A percentile compares a stretch with the other conserved stretches of the same genome.
Evolutionary conservation across 23 tunicate genomes (phyloP).

Genomic region (Trididemnum clinides): DNA sequence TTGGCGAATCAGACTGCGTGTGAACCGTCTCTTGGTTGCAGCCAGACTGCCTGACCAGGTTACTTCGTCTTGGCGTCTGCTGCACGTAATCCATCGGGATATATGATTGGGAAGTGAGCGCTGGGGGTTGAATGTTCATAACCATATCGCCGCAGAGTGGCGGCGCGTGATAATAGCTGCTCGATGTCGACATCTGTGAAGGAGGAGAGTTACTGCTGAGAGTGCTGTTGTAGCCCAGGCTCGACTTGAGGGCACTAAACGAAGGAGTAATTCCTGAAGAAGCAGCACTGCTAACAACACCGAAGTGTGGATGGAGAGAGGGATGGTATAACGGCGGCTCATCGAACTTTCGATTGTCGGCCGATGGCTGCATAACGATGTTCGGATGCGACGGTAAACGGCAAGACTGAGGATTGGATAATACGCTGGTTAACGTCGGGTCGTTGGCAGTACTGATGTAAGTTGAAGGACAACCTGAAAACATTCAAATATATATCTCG

Average conservation of each 20-base stretch:
- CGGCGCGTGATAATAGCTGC: not conserved
- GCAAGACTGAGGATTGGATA: not conserved
- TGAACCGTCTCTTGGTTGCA: constrained; percentile 27
- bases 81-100: constrained; percentile 25
- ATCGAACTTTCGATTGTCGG: not conserved
- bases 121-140: not conserved
- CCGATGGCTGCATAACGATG: not conserved
- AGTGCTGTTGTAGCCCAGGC: not conserved
- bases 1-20: constrained; percentile 92
- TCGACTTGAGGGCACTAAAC: not conserved
- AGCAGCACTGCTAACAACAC: not conserved
- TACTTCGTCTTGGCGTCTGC: constrained; percentile 19
- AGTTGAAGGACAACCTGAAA: constrained; percentile 8
- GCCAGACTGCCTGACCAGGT: not conserved
- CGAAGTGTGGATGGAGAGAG: not conserved
- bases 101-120: not conserved
- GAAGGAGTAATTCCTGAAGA: constrained; percentile 12
- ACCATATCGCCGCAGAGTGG: not conserved
- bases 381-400: too few relatives aligned
- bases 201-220: not conserved
- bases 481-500: too few relatives aligned
- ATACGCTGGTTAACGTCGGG: not conserved
- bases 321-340: not conserved
- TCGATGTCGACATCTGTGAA: not conserved
- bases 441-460: constrained; percentile 7